Conservation (phyloP, 2,888 invertebrate species). For the Cataglyphis cursor region DNA sequence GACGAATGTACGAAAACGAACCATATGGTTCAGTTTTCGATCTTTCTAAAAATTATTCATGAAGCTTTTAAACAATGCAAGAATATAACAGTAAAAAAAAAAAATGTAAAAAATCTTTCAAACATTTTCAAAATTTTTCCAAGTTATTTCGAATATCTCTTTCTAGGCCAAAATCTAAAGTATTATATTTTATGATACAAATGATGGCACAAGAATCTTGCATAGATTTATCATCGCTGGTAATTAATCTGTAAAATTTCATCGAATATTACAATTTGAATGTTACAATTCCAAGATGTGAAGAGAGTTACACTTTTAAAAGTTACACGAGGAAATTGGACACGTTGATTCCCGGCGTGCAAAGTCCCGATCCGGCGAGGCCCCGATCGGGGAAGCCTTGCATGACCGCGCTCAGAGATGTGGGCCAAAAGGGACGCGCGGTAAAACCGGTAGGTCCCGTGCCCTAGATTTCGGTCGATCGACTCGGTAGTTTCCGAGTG, state of each 20-base stretch:
- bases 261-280: not conserved
- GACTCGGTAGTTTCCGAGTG: slow-evolving; percentile 74
- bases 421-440: slow-evolving; percentile 43
- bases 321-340: slow-evolving; percentile 19
- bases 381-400: slow-evolving; percentile 13
- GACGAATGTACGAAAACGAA: not conserved
- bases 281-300: not conserved
- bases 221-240: not conserved
- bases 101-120: not conserved
- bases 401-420: slow-evolving; percentile 29
- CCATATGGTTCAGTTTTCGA: slow-evolving; percentile 5
- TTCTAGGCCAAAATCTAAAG: not conserved
- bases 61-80: not conserved
- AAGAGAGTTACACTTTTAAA: not conserved
- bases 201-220: not conserved
- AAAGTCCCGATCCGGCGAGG: slow-evolving; percentile 10
- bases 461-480: slow-evolving; percentile 78
- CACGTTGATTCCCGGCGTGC: not conserved
- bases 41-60: not conserved
- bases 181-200: not conserved
- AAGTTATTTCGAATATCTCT: not conserved
- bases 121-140: not conserved
- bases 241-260: not conserved
- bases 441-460: slow-evolving; percentile 82
- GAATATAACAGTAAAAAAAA: not conserved